Percentiles rank a stretch among this genome's conserved stretches.
These are phyloP conservation scores for Ciconia boyciana DNA, from an alignment of 2,113 vertebrate species.

Conservation along the genomic window DNA sequence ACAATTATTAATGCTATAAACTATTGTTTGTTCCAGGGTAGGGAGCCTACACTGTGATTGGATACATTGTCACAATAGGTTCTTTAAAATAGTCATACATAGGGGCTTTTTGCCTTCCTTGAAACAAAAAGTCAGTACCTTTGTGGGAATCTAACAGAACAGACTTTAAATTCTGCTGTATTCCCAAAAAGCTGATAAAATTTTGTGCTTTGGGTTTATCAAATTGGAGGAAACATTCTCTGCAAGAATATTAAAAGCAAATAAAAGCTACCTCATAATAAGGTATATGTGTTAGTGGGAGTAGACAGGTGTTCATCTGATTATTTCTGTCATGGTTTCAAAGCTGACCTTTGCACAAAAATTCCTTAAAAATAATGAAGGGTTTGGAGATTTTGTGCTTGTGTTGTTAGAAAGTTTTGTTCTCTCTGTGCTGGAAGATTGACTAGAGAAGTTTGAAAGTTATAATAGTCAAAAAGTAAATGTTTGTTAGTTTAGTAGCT, in stretches of 20 bases:
- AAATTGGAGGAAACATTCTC: background rate
- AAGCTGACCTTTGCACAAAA: background rate
- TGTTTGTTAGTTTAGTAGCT: background rate
- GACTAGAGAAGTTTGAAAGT: background rate
- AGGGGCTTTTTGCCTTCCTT: conserved; percentile 43
- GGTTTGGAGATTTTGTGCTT: background rate
- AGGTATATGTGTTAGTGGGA: background rate
- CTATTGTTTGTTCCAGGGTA: background rate
- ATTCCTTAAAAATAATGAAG: background rate
- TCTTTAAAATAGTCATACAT: conserved; percentile 50
- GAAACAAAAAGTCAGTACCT: conserved; percentile 47
- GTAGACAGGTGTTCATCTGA: background rate
- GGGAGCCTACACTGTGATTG: conserved; percentile 62
- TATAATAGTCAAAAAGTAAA: background rate
- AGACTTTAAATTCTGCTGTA: background rate
- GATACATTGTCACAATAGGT: conserved; percentile 56
- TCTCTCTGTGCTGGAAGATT: background rate
- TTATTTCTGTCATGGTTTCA: background rate
- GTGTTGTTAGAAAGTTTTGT: background rate
- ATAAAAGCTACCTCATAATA: background rate
- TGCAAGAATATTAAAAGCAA: background rate
- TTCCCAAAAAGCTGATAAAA: background rate
- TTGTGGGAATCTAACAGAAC: background rate
- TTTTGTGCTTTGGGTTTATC: background rate
- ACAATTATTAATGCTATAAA: background rate